Evolutionary conservation across 2,888 invertebrate species (phyloP).

Genomic region (Tenthredo scrophulariae): DNA sequence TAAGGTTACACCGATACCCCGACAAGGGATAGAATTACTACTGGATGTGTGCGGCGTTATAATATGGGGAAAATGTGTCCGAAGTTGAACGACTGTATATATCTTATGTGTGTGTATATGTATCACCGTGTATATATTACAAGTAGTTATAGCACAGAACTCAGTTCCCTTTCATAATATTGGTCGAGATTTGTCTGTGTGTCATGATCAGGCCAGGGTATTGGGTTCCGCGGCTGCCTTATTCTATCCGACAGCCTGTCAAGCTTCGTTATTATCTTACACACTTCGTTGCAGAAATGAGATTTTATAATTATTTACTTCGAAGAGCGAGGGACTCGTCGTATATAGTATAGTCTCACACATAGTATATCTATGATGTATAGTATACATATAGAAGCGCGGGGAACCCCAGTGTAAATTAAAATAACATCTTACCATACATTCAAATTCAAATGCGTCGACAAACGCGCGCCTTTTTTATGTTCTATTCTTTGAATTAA

Average conservation of each 20-base stretch:
- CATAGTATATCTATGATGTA: background rate
- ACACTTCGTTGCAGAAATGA: constrained; percentile 60
- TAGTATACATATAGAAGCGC: background rate
- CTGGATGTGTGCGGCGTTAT: constrained; percentile 67
- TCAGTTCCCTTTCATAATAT: background rate
- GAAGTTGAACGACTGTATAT: constrained; percentile 52
- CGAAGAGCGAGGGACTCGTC: background rate
- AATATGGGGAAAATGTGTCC: constrained; percentile 67
- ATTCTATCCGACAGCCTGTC: constrained; percentile 76
- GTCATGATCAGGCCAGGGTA: constrained; percentile 43
- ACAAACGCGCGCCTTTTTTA: background rate
- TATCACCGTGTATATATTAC: background rate
- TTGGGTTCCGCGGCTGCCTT: constrained; percentile 72
- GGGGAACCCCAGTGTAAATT: background rate
- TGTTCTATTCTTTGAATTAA: background rate
- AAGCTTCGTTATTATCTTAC: constrained; percentile 77
- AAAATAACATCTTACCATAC: background rate
- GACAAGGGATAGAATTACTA: constrained; percentile 70
- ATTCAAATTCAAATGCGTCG: background rate
- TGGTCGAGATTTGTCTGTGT: constrained; percentile 31
- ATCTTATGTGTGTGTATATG: background rate
- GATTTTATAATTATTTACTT: constrained; percentile 51
- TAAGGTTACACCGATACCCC: constrained; percentile 70
- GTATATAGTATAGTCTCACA: background rate
- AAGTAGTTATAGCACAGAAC: background rate